Evolutionary conservation across 2,888 invertebrate genomes (phyloP), one percentile per base, ranked within the genome.

Genomic region (Plusia festucae): DNA sequence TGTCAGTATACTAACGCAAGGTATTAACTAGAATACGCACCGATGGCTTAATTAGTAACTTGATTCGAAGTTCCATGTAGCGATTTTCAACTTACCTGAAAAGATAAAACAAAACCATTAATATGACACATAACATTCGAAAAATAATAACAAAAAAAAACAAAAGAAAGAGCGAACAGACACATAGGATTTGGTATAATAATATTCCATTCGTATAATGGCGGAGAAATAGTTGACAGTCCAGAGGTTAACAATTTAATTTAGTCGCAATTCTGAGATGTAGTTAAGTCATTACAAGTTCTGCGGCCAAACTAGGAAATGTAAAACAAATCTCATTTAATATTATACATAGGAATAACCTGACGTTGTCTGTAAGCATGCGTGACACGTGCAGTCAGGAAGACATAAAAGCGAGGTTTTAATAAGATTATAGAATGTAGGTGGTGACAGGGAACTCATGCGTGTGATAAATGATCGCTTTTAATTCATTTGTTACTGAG

Each of bases 361-460:
- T 44, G 59, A 62, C 61, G 70, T 56, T 66, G 53, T 22, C 54
- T 27, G 49, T n/a, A 5, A 22, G 52, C 55, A 61, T 13, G 62
- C 44, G 34, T 46, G 61, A 40, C 32, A 78, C 80, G 81, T 85
- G 81, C 78, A 82, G 76, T 20, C 72, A 73, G 70, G 88, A 88
- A 85, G 82, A 69, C 86, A 1, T 81, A 87, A 68, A 86, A 85
- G 57, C 62, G 68, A 55, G 67, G 72, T 68, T 74, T 75, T 85
- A 86, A 86, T 82, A 63, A 79, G 87, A 85, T 86, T 84, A 85
- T 73, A 64, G 68, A 34, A 79, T 79, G 76, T 76, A 73, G 65
- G 67, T 46, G 72, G 69, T 76, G 79, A 81, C 77, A 79, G 70
- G 69, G 68, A 62, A 55, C 40, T 55, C 22, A 68, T 66, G 59